Conservation (phyloP, 2,797 vertebrate genomes). For the Girardinus metallicus region DNA sequence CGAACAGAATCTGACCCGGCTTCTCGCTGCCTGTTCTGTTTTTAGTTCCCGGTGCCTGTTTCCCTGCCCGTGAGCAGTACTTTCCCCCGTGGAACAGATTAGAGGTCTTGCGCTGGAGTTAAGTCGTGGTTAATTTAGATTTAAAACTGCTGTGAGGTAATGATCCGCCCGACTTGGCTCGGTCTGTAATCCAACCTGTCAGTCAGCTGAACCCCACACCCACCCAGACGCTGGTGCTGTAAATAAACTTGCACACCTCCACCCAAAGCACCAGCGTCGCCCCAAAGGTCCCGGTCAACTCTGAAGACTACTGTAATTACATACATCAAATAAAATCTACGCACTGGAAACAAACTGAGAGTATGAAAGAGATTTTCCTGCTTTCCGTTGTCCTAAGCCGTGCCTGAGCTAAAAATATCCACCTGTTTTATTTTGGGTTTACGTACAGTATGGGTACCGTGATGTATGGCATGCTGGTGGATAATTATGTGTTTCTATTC, state of each 20-base stretch:
- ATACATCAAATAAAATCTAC: conserved; percentile 48
- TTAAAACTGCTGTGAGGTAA: conserved; percentile 79
- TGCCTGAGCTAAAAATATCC: conserved; percentile 60
- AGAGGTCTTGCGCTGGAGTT: conserved; percentile 72
- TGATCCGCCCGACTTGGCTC: conserved; percentile 70
- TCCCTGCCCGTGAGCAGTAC: conserved; percentile 49
- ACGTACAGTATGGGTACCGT: conserved; percentile 40
- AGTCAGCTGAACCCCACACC: conserved; percentile 47
- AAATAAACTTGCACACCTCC: conserved; percentile 43
- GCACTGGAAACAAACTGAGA: conserved; percentile 22
- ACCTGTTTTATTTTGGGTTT: conserved; percentile 49
- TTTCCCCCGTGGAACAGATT: conserved; percentile 76
- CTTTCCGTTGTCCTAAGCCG: conserved; percentile 23
- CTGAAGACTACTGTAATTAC: conserved; percentile 66
- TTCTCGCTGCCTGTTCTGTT: conserved; percentile 61
- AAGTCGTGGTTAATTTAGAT: conserved; percentile 80
- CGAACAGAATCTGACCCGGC: conserved; percentile 36
- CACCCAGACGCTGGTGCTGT: conserved; percentile 33
- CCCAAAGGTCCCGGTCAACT: conserved; percentile 38
- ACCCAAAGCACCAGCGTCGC: conserved; percentile 26
- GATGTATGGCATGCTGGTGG: conserved; percentile 54
- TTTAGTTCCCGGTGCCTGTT: conserved; percentile 59
- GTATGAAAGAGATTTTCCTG: conserved; percentile 13
- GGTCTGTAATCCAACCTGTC: conserved; percentile 76
- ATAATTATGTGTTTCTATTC: conserved; percentile 63